A percentile compares a stretch with the other conserved stretches of the same genome.
These are phyloP conservation scores for Scelioninae gen. 2 DNA, from an alignment of 2,888 invertebrate species.

Conservation along the genomic window DNA sequence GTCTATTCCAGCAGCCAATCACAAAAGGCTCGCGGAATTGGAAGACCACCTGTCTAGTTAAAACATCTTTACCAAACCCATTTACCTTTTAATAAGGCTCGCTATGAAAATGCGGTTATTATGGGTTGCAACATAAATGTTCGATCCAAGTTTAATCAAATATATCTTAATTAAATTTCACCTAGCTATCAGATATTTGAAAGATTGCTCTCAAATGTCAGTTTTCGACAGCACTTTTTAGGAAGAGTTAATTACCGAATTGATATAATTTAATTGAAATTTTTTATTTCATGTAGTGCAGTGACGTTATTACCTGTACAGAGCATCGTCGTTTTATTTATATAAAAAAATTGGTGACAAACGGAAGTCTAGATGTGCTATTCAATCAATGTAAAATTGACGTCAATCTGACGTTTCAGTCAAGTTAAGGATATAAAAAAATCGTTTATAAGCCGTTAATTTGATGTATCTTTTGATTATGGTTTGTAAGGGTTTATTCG, in stretches of 20 bases:
- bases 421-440: too few species aligned
- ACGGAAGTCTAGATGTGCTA: too few species aligned
- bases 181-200: conserved; percentile 4
- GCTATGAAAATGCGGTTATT: conserved; percentile 15
- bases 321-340: too few species aligned
- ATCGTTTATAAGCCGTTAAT: too few species aligned
- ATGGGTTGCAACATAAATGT: background rate
- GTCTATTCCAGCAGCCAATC: conserved; percentile 32
- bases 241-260: background rate
- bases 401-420: too few species aligned
- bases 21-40: conserved; percentile 10
- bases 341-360: too few species aligned
- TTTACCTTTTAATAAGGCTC: conserved; percentile 30
- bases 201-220: conserved; percentile 3
- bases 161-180: conserved; percentile 25
- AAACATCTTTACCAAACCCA: conserved; percentile 17
- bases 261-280: conserved; percentile 8
- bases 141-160: conserved; percentile 16
- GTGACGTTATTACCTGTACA: too few species aligned
- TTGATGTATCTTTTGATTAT: too few species aligned
- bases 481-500: too few species aligned
- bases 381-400: too few species aligned
- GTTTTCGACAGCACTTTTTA: background rate
- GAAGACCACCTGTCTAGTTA: conserved; percentile 32
- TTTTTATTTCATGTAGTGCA: conserved; percentile 7